A percentile compares a stretch with the other conserved stretches of the same genome.
phyloP scores from a whole-genome alignment of 2,888 invertebrate genomes.

The Boloria selene region DNA sequence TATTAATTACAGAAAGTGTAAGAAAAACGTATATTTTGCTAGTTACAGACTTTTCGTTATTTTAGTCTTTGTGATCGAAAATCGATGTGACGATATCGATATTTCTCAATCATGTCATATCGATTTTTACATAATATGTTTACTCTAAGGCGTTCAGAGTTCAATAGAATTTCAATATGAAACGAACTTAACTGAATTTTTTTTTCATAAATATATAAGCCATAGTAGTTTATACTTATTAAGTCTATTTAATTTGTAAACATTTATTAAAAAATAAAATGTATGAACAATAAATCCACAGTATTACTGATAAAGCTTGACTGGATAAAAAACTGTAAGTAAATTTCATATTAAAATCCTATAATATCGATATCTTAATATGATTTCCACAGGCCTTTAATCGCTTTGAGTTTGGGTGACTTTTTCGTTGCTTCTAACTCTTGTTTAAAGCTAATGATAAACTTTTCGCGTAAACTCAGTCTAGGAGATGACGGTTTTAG shows the following conservation, averaged over 20 bases:
- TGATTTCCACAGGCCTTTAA: slow-evolving; percentile 79
- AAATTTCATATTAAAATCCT: neutral
- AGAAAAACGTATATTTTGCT: neutral
- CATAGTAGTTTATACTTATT: too few relatives aligned
- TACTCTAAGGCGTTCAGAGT: too few relatives aligned
- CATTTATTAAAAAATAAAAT: too few relatives aligned
- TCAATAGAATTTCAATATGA: too few relatives aligned
- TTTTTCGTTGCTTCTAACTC: slow-evolving; percentile 73
- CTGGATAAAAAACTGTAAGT: neutral
- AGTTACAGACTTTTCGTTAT: neutral
- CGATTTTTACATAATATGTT: too few relatives aligned
- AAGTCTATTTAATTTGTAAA: too few relatives aligned
- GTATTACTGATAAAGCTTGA: too few relatives aligned
- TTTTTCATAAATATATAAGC: too few relatives aligned
- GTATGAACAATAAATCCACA: too few relatives aligned
- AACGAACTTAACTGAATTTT: too few relatives aligned
- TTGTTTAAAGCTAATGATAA: slow-evolving; percentile 75
- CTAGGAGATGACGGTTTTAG: slow-evolving; percentile 72
- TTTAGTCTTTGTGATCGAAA: neutral
- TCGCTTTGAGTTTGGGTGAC: slow-evolving; percentile 75
- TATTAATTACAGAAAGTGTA: neutral
- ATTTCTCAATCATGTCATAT: too few relatives aligned
- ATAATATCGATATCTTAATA: slow-evolving; percentile 53
- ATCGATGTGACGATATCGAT: neutral
- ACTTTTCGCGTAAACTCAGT: slow-evolving; percentile 73